Percentiles rank a stretch among this genome's conserved stretches.
Evolutionary conservation across 2,797 vertebrate genomes (phyloP).

Genomic region (Eospalax fontanierii): DNA sequence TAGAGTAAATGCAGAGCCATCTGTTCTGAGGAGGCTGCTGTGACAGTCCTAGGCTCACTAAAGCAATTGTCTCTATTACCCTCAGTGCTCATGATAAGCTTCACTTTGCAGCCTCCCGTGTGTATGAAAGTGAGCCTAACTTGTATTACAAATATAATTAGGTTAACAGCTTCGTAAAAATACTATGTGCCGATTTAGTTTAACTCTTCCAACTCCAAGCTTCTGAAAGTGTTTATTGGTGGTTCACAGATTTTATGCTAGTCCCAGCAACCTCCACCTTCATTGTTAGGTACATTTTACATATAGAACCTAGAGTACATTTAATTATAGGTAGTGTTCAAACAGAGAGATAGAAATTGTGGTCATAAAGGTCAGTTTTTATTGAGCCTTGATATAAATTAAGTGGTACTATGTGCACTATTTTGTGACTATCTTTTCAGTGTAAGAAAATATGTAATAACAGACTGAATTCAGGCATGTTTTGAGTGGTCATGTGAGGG

Average conservation of each 20-base stretch:
- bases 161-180: slow-evolving; percentile 39
- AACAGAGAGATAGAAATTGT: not conserved
- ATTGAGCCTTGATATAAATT: not conserved
- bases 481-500: not conserved
- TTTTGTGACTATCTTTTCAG: not conserved
- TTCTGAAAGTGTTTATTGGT: not conserved
- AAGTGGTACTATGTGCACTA: not conserved
- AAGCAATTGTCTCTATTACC: slow-evolving; percentile 66
- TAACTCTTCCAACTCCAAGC: slow-evolving; percentile 1
- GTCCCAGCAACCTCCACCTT: not conserved
- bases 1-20: slow-evolving; percentile 73
- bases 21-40: not conserved
- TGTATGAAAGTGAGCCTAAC: slow-evolving; percentile 44
- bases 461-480: not conserved
- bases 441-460: not conserved
- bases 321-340: not conserved
- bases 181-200: not conserved
- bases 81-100: not conserved
- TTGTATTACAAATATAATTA: slow-evolving; percentile 64
- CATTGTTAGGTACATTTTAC: not conserved
- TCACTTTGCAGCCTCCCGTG: slow-evolving; percentile 16
- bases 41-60: not conserved
- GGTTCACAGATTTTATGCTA: not conserved
- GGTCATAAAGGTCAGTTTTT: not conserved
- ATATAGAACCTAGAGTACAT: not conserved